Base-by-base conservation (phyloP, 2,113 vertebrate genomes). In the Salvator merianae region DNA sequence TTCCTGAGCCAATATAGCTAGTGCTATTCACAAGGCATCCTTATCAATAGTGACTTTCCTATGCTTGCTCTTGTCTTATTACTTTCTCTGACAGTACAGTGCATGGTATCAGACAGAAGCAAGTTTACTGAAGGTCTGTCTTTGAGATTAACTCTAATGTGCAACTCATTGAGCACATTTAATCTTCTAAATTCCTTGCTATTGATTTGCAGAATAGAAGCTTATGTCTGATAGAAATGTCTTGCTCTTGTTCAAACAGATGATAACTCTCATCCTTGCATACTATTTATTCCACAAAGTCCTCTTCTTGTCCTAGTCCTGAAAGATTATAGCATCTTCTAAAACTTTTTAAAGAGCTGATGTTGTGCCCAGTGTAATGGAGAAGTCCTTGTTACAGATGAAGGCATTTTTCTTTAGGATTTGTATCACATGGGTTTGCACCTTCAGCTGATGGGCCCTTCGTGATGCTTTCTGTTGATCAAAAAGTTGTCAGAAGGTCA, bases 151-250 rank as follows among this genome's bases (percentile, higher is more conserved):
- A 77, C 85, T 91, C 47, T 83, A 68, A 69, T 86, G 36, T 74
- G 13, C 6, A 89, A 81, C 87, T 90, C 65, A 74, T 20, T 86
- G 82, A 84, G 77, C 53, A 84, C n/a, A 72, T 74, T 85, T 90
- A 85, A 86, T 89, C 87, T 86, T 92, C 77, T 92, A 82, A 91
- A 91, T 91, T 89, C 84, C 77, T 62, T 81, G 87, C 90, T 95
- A 95, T 88, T 93, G 94, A 97, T 95, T 84, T 82, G 43, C 65
- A 90, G 77, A 84, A 77, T 18, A 80, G 68, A 81, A 79, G 32
- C 24, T 90, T 89, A 86, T 66, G 26, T 13, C 12, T 89, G 73
- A 87, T 83, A n/a, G 71, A 90, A 86, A 81, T 81, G 77, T 87
- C 85, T 96, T 95, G 91, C 89, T 79, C 55, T 79, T n/a, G 16